These are phyloP conservation scores for Hypsibius dujardini DNA, from an alignment of 1,140 invertebrate genomes.

Conservation along the genomic window DNA sequence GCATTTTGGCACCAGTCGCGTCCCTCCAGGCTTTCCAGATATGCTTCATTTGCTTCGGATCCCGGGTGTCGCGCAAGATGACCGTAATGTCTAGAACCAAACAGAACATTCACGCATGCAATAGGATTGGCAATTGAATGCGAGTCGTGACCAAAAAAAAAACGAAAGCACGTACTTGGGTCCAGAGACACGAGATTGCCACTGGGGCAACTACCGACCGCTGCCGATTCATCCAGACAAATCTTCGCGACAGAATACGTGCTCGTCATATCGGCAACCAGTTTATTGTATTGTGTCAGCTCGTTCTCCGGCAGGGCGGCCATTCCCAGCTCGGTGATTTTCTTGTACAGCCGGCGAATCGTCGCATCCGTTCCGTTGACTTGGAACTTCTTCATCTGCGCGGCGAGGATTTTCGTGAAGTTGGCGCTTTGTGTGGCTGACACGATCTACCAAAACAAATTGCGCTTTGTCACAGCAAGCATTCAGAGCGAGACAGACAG, in stretches of 20 bases:
- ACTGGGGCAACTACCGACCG: neutral
- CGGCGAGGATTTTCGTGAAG: neutral
- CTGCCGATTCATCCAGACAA: neutral
- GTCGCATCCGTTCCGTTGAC: neutral
- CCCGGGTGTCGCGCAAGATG: neutral
- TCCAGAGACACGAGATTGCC: neutral
- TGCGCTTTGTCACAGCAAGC: too few species aligned
- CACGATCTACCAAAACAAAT: neutral
- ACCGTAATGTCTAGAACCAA: neutral
- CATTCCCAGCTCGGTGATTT: neutral
- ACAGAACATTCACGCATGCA: neutral
- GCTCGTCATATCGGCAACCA: neutral
- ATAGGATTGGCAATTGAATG: neutral
- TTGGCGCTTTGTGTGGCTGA: neutral
- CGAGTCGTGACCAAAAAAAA: neutral
- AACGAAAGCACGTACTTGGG: neutral
- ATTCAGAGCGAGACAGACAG: too few species aligned
- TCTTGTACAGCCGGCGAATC: neutral
- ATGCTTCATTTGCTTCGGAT: neutral
- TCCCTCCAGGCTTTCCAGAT: conserved; percentile 31
- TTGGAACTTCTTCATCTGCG: neutral
- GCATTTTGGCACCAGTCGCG: conserved; percentile 28
- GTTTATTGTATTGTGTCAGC: neutral
- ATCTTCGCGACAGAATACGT: neutral
- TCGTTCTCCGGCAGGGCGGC: neutral